These are phyloP conservation scores for Bathynomus jamesi DNA, from an alignment of 1,140 invertebrate species.

Conservation along the genomic window DNA sequence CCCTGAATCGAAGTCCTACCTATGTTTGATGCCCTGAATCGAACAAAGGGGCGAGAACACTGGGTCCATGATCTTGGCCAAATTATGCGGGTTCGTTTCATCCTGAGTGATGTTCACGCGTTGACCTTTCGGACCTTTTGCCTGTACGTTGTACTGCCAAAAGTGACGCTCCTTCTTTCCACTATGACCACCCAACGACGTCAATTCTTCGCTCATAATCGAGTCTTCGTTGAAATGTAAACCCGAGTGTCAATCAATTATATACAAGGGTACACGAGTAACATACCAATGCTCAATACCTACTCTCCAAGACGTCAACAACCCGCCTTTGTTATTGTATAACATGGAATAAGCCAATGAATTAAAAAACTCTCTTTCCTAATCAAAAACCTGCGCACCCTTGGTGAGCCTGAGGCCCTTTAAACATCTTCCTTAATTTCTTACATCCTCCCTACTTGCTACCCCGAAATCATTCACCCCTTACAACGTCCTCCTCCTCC, in stretches of 20 bases:
- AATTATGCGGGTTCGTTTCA: conserved; percentile 81
- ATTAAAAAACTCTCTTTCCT: too few species aligned
- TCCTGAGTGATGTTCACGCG: conserved; percentile 70
- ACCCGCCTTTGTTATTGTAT: too few species aligned
- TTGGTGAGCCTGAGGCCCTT: too few species aligned
- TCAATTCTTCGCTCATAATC: conserved; percentile 56
- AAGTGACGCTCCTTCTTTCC: conserved; percentile 79
- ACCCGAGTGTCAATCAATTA: conserved; percentile 4
- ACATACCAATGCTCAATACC: too few species aligned
- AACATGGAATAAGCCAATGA: too few species aligned
- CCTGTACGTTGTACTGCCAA: conserved; percentile 98
- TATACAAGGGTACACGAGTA: conserved; percentile 29
- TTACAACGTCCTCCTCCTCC: too few species aligned
- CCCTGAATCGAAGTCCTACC: conserved; percentile 44
- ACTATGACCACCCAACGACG: conserved; percentile 10
- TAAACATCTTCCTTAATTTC: too few species aligned
- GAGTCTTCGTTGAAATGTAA: conserved; percentile 58
- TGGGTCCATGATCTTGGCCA: conserved; percentile 82
- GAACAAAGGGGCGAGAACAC: conserved; percentile 85
- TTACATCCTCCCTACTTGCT: too few species aligned
- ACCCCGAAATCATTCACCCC: too few species aligned
- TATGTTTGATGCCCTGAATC: conserved; percentile 81
- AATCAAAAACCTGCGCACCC: too few species aligned
- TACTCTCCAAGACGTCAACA: too few species aligned
- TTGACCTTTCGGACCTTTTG: conserved; percentile 93